Conservation (phyloP, 2,113 vertebrate genomes). For the Spermophilus dauricus region DNA sequence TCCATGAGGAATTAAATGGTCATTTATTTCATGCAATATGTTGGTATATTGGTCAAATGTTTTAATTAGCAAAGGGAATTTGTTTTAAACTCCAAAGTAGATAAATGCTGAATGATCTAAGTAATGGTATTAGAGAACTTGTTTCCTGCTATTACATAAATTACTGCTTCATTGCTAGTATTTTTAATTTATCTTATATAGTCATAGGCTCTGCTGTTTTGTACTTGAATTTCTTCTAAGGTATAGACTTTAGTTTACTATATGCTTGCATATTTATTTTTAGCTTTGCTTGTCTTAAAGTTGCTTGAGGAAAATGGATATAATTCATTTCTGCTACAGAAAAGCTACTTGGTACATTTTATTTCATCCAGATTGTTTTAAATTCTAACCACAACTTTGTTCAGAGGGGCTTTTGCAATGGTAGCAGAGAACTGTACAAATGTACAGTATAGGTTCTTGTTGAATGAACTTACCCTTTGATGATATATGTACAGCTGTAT, state of each 20-base stretch:
- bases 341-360: slow-evolving; percentile 54
- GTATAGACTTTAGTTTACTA: slow-evolving; percentile 78
- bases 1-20: slow-evolving; percentile 44
- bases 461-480: slow-evolving; percentile 52
- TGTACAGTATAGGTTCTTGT: neutral
- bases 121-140: slow-evolving; percentile 66
- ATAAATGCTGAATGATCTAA: slow-evolving; percentile 53
- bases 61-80: slow-evolving; percentile 50
- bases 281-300: slow-evolving; percentile 72
- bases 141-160: slow-evolving; percentile 70
- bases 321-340: slow-evolving; percentile 80
- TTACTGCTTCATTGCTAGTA: slow-evolving; percentile 63
- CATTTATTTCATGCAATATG: slow-evolving; percentile 42
- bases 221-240: slow-evolving; percentile 78
- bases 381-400: slow-evolving; percentile 50
- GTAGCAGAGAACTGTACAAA: slow-evolving; percentile 33
- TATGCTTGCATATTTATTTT: slow-evolving; percentile 85
- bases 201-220: slow-evolving; percentile 76
- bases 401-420: slow-evolving; percentile 54
- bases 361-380: slow-evolving; percentile 38
- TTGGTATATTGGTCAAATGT: slow-evolving; percentile 56
- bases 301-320: slow-evolving; percentile 77
- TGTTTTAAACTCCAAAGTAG: neutral
- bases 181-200: slow-evolving; percentile 45
- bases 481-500: neutral